Evolutionary conservation across 2,888 invertebrate genomes (phyloP), one percentile per base, ranked within the genome.

Genomic region (Yponomeuta malinellus): DNA sequence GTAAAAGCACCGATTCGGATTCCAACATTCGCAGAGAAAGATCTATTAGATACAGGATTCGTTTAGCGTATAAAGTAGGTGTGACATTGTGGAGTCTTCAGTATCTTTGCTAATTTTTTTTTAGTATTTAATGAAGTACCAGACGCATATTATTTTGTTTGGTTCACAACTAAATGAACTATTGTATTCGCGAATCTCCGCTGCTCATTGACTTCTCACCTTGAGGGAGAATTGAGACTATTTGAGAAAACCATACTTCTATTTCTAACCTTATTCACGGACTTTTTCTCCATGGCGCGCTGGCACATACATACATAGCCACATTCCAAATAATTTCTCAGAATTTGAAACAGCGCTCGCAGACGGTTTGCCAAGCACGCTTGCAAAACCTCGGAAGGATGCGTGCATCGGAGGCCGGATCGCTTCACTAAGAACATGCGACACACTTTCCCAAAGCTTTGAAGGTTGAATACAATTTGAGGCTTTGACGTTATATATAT

Each of bases 301-400:
- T 37, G 52, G 10, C 52, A 23, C 23, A 23, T 1, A 23, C 23
- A 12, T 15, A 15, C 52, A 59, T 59, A 59, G 15, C 52, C 12
- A 59, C 37, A 43, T 33, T 63, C 33, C 37, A 70, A 70, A 37
- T 73, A 70, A 72, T 70, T 88, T 88, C 88, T 79, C 81, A 78
- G 88, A 82, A 82, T 78, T 73, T 78, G 76, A 79, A 79, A 78
- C 52, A 82, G 81, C 83, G 83, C 81, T 79, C 79, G 79, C 75
- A 75, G 75, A 74, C 74, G 73, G 70, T 48, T 69, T 10, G 68
- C 68, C 70, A 70, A 63, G 63, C 76, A 77, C 76, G 76, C 81
- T 87, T 88, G 85, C 81, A 83, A 87, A 87, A 88, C 81, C 77
- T 79, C 31, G 59, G 71, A 71, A 71, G 63, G 43, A 67, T 43